Evolutionary conservation across 1,140 invertebrate species (phyloP), one percentile per base, ranked within the genome.

Genomic region (Oncopeltus fasciatus): DNA sequence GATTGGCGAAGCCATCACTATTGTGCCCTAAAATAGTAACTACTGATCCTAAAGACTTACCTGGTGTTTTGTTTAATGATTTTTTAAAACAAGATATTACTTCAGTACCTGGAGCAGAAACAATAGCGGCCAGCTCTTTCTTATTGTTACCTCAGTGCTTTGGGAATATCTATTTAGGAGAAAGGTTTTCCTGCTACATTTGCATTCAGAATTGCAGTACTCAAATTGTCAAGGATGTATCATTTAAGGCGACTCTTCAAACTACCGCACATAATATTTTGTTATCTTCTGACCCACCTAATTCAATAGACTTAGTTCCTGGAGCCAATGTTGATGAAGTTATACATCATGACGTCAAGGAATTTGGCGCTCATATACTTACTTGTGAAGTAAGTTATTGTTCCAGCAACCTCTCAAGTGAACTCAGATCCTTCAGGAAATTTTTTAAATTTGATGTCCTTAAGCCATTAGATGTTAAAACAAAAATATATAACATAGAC

Each of bases 391-490:
- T 99, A 2, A 88, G 82, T 66, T 99, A 98, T 72, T 67, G 62
- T 12, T 63, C 62, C 24, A 33, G 59, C 1, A 64, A 63, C 2
- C 26, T 65, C n/a, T 64, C 67, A 20, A 66, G 65, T 83, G 81
- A 84, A 67, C 76, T 85, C 57, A 79, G 82, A 64, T 86, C 83
- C n/a, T 86, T 96, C 72, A 81, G 89, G 69, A 98, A 97, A 73
- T 97, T 95, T 74, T 99, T 98, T 73, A 98, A 97, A 77, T 98
- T 98, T 76, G 90, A 96, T 82, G 95, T 98, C 0, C 81, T 95
- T 63, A 98, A 98, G 73, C 95, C 95, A 46, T 76, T 98, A 14
- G 95, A 99, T 82, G 93, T 99, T 0, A 95, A 97, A 76, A 98
- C 95, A 2, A 98, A 98, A 72, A 96, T 98, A 74, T 97, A 93